These are phyloP conservation scores for Hyppa rectilinea DNA, from an alignment of 2,888 invertebrate species.

Conservation along the genomic window DNA sequence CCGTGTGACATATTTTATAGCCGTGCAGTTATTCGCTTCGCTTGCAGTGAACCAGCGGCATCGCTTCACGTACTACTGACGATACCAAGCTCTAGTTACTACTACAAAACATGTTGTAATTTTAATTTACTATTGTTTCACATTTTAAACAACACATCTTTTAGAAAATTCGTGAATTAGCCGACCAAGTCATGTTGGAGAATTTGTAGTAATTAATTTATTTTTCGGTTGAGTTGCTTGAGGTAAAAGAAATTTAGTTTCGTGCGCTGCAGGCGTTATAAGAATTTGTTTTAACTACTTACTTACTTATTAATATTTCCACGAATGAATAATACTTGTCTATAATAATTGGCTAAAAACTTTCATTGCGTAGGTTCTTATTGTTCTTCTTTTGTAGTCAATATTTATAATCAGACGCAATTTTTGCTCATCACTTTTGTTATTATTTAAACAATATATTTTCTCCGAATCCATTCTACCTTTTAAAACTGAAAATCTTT, in stretches of 20 bases:
- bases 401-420: background rate
- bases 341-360: background rate
- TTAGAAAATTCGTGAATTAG: slow-evolving; percentile 33
- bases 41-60: slow-evolving; percentile 46
- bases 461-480: background rate
- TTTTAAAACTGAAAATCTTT: background rate
- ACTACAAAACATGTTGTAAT: slow-evolving; percentile 47
- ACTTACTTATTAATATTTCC: slow-evolving; percentile 5
- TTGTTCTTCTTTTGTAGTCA: background rate
- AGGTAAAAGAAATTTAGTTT: slow-evolving; percentile 4
- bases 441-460: too few relatives aligned
- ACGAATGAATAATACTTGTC: background rate
- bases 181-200: slow-evolving; percentile 17
- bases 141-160: slow-evolving; percentile 41
- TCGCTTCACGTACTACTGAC: slow-evolving; percentile 51
- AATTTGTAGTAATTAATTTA: slow-evolving; percentile 31
- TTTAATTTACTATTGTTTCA: slow-evolving; percentile 56
- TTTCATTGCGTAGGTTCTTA: background rate
- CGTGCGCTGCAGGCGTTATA: background rate
- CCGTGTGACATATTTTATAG: slow-evolving; percentile 56
- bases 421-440: background rate
- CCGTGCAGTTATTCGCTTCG: slow-evolving; percentile 47
- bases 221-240: slow-evolving; percentile 5
- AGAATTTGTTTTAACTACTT: background rate
- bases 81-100: slow-evolving; percentile 55